Percentiles rank a stretch among this genome's conserved stretches.
These are phyloP conservation scores for Esperia sulphurella DNA, from an alignment of 2,888 invertebrate genomes.

Conservation along the genomic window DNA sequence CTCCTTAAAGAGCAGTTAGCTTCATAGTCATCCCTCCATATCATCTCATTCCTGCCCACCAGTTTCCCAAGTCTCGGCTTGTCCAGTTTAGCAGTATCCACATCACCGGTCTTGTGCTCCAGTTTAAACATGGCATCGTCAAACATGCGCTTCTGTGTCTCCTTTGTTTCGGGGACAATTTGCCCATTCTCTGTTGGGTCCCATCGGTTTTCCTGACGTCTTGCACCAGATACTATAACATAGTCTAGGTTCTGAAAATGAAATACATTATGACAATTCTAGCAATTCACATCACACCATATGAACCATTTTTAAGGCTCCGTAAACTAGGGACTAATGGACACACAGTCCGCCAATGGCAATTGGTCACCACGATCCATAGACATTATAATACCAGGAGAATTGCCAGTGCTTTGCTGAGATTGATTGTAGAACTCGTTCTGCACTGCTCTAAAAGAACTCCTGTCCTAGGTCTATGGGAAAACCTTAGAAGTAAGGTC, in stretches of 20 bases:
- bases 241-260: conserved; percentile 94
- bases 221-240: conserved; percentile 95
- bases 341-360: too few relatives aligned
- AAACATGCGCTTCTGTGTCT: conserved; percentile 91
- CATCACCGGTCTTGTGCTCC: conserved; percentile 94
- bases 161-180: conserved; percentile 94
- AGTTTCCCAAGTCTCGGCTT: conserved; percentile 87
- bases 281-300: too few relatives aligned
- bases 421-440: too few relatives aligned
- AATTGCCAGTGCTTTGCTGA: too few relatives aligned
- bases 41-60: conserved; percentile 87
- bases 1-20: conserved; percentile 92
- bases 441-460: too few relatives aligned
- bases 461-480: too few relatives aligned
- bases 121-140: conserved; percentile 99
- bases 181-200: conserved; percentile 98
- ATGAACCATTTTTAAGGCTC: too few relatives aligned
- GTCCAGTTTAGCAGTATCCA: conserved; percentile 82
- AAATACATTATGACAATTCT: too few relatives aligned
- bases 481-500: too few relatives aligned
- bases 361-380: too few relatives aligned
- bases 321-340: too few relatives aligned
- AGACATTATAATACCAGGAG: too few relatives aligned
- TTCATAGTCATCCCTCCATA: conserved; percentile 95
- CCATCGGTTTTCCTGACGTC: conserved; percentile 98